phyloP scores from a whole-genome alignment of 2,113 vertebrate species.

The Microtus oregoni region DNA sequence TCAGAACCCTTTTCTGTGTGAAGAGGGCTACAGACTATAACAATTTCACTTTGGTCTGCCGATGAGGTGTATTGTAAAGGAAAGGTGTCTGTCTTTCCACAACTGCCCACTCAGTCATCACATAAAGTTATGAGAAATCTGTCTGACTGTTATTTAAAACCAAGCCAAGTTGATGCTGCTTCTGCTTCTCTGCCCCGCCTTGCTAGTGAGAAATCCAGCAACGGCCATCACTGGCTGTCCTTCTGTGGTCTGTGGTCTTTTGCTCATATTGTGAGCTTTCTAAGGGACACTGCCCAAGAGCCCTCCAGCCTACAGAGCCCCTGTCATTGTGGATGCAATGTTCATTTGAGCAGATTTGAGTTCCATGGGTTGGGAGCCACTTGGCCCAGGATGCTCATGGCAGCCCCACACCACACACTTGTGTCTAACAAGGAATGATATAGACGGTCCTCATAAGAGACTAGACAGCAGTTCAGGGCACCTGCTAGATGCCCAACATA shows the following conservation, averaged over 20 bases:
- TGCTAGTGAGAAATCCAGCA: background rate
- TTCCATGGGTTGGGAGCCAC: background rate
- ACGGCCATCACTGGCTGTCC: background rate
- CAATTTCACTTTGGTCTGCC: background rate
- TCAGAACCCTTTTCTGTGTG: background rate
- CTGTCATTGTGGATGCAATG: background rate
- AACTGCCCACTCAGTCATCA: background rate
- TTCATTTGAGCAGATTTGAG: background rate
- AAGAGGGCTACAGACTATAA: background rate
- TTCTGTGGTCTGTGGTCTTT: background rate
- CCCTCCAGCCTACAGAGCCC: background rate
- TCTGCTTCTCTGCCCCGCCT: background rate
- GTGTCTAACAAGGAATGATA: background rate
- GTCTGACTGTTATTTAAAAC: background rate
- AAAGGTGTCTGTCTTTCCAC: background rate
- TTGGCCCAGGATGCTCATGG: background rate
- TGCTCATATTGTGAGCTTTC: background rate
- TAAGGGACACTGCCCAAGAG: background rate
- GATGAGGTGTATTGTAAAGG: background rate
- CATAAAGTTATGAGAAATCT: background rate
- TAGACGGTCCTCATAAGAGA: background rate
- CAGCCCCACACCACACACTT: background rate
- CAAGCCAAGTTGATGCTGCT: background rate
- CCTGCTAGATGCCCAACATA: background rate
- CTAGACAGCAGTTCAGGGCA: background rate